Evolutionary conservation across 2,113 vertebrate genomes (phyloP), one percentile per base, ranked within the genome.

Genomic region (Ciconia stormi): DNA sequence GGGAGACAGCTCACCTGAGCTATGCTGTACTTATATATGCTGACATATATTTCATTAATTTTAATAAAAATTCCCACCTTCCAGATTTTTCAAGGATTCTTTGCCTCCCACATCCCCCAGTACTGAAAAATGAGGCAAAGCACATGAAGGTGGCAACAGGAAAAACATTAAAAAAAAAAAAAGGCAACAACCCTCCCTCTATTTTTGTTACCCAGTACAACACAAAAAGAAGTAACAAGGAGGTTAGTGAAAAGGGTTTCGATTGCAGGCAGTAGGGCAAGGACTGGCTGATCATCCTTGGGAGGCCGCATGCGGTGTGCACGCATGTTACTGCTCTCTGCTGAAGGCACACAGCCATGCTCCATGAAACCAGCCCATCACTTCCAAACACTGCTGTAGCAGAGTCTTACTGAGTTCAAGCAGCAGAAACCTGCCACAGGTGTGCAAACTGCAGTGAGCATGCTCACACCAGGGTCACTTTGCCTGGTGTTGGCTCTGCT

Each of bases 251-350:
- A 34, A 82, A 49, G 16, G 10, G n/a, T 2, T 61, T 59, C 84
- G n/a, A 11, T 32, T 10, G n/a, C 38, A 42, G 27, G 50, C 32
- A 25, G 52, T 1, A 32, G 50, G 30, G 50, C 0, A 0, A 46
- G 19, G 32, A 10, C 36, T 62, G 69, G 19, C 36, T 52, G 29
- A 20, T 17, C 0, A 1, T 23, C n/a, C 50, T 3, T 4, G 12
- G 29, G 59, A 52, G 11, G 29, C 53, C 0, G 8, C 11, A 8
- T 2, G 17, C 3, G 2, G 30, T 3, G 8, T 26, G 46, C 10
- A 2, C 0, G 1, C 4, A 7, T 4, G 5, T 19, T 29, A 22
- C 16, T 55, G 74, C 42, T 36, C 53, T 36, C 73, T 58, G 89
- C 79, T 56, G 91, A 49, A 52, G 30, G n/a, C 49, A 30, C 20